A percentile compares a stretch with the other conserved stretches of the same genome.
Conservation (phyloP, 1,140 invertebrate species). For the Aphaenogaster rudis region DNA sequence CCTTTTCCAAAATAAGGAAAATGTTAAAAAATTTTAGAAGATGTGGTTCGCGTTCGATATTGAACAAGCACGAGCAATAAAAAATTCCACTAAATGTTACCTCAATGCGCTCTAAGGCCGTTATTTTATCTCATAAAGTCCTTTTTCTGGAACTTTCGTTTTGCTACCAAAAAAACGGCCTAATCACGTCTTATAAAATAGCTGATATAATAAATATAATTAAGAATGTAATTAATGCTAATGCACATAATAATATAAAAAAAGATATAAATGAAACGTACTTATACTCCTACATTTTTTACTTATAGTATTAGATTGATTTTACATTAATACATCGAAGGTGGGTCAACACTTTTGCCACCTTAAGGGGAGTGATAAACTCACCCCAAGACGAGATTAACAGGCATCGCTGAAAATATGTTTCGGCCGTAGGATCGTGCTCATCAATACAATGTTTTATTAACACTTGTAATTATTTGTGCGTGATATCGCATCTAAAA, state of each 20-base stretch:
- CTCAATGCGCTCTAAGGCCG: background rate
- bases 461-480: constrained; percentile 3
- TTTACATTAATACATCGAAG: background rate
- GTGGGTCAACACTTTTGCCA: background rate
- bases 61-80: background rate
- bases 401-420: background rate
- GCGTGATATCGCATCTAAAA: background rate
- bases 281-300: background rate
- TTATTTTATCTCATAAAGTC: constrained; percentile 18
- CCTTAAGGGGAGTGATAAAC: background rate
- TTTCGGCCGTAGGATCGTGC: background rate
- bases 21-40: constrained; percentile 15
- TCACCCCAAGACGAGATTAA: background rate
- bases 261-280: background rate
- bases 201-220: background rate
- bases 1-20: background rate
- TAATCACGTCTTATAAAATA: background rate
- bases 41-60: background rate
- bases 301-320: background rate
- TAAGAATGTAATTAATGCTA: background rate
- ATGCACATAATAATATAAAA: background rate
- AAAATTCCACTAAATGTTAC: constrained; percentile 26
- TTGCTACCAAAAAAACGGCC: background rate
- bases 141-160: background rate
- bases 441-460: background rate